A percentile compares a stretch with the other conserved stretches of the same genome.
These are phyloP conservation scores for Hyles euphorbiae DNA, from an alignment of 1,140 invertebrate species.

Conservation along the genomic window DNA sequence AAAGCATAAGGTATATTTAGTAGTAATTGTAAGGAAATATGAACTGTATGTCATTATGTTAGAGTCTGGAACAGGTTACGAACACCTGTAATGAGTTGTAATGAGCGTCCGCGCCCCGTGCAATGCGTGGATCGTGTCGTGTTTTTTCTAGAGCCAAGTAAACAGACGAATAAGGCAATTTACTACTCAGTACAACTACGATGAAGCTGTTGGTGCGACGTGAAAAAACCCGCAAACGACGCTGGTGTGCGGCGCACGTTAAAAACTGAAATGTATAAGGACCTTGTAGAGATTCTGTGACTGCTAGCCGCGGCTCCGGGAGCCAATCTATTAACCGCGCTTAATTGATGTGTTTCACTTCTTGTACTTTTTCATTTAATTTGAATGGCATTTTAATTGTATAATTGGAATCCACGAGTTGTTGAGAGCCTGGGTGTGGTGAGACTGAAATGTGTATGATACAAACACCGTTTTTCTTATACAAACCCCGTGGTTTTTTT, in stretches of 20 bases:
- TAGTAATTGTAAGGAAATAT: background rate
- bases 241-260: background rate
- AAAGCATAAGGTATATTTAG: slow-evolving; percentile 2
- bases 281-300: slow-evolving; percentile 18
- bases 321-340: slow-evolving; percentile 17
- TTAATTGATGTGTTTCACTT: slow-evolving; percentile 14
- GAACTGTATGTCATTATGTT: background rate
- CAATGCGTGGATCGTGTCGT: slow-evolving; percentile 13
- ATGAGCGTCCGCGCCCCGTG: slow-evolving; percentile 10
- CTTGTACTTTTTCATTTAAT: background rate
- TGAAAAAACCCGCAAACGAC: slow-evolving; percentile 30
- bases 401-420: too few relatives aligned
- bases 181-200: slow-evolving; percentile 25
- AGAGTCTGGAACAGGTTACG: background rate
- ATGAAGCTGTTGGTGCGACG: slow-evolving; percentile 27
- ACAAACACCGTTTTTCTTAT: too few relatives aligned
- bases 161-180: slow-evolving; percentile 30
- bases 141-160: slow-evolving; percentile 22
- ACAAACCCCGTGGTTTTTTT: too few relatives aligned
- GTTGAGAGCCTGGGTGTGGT: too few relatives aligned
- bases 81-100: too few relatives aligned
- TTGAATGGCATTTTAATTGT: too few relatives aligned
- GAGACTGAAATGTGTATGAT: too few relatives aligned
- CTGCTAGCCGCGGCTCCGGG: slow-evolving; percentile 2
- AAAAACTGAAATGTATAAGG: slow-evolving; percentile 22